phyloP scores from a whole-genome alignment of 2,113 vertebrate genomes.

The Ophthalmolycus amberensis region DNA sequence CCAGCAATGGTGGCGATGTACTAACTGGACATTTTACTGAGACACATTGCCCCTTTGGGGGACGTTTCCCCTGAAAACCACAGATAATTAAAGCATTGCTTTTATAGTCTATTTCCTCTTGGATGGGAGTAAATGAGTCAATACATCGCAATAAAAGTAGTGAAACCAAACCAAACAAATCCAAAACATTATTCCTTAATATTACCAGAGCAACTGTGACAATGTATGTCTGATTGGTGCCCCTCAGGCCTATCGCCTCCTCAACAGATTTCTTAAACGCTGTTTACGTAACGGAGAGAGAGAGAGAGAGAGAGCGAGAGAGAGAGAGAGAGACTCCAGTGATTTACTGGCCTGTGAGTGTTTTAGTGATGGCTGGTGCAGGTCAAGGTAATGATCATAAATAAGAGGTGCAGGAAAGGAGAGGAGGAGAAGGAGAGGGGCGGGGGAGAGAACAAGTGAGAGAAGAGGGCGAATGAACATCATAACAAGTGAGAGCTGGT shows the following conservation, averaged over 20 bases:
- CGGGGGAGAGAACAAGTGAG: conserved; percentile 14
- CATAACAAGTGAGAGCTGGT: conserved; percentile 56
- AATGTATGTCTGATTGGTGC: conserved; percentile 24
- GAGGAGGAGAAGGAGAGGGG: conserved; percentile 10
- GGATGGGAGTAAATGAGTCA: conserved; percentile 5
- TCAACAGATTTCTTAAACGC: conserved; percentile 46
- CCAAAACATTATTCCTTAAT: conserved; percentile 15
- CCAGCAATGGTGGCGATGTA: conserved; percentile 17
- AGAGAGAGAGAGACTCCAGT: conserved; percentile 24
- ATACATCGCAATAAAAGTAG: not conserved
- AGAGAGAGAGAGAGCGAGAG: not conserved
- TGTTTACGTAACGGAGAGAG: conserved; percentile 62
- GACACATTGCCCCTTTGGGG: conserved; percentile 13
- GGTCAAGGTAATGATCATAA: conserved; percentile 83
- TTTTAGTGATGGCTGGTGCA: conserved; percentile 66
- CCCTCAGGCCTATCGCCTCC: conserved; percentile 7
- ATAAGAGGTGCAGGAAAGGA: conserved; percentile 60
- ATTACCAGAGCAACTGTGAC: conserved; percentile 23
- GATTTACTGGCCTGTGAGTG: conserved; percentile 71
- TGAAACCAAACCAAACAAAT: conserved; percentile 8
- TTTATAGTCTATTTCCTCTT: not conserved
- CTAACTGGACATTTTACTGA: conserved; percentile 22
- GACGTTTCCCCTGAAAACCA: conserved; percentile 28
- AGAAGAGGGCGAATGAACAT: conserved; percentile 36
- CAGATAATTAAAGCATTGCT: conserved; percentile 13